These are phyloP conservation scores for Amaurobius ferox DNA, from an alignment of 2,888 invertebrate genomes.

Conservation along the genomic window DNA sequence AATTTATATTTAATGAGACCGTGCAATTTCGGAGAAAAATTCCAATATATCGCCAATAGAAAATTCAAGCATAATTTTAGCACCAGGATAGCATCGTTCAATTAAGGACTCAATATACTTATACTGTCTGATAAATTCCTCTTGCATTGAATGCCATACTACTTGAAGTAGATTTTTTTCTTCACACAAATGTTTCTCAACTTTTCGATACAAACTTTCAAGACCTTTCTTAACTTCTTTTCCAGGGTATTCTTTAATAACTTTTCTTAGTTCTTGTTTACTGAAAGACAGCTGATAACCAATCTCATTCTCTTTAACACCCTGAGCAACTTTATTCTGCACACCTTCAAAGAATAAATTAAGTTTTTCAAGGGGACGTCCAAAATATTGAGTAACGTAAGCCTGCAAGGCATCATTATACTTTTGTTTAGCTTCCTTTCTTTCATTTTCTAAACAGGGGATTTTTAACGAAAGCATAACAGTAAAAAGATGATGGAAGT, in stretches of 20 bases:
- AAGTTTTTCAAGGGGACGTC: conserved; percentile 92
- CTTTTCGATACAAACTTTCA: conserved; percentile 91
- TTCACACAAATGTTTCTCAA: conserved; percentile 97
- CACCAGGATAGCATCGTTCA: conserved; percentile 96
- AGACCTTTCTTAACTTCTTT: conserved; percentile 92
- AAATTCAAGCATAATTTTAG: conserved; percentile 95
- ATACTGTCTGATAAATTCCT: conserved; percentile 98
- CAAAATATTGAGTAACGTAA: conserved; percentile 96
- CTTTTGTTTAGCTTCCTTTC: conserved; percentile 92
- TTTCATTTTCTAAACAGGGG: conserved; percentile 88
- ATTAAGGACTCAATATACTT: conserved; percentile 94
- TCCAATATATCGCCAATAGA: conserved; percentile 95
- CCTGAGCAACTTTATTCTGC: conserved; percentile 92
- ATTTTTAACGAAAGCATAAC: conserved; percentile 92
- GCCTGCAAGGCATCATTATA: conserved; percentile 92
- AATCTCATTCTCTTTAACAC: conserved; percentile 97
- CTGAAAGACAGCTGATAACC: conserved; percentile 98
- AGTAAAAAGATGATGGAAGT: conserved; percentile 95
- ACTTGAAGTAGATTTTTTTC: conserved; percentile 96
- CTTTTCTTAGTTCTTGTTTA: conserved; percentile 95
- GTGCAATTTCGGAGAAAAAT: conserved; percentile 98
- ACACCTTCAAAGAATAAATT: conserved; percentile 98
- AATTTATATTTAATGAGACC: conserved; percentile 84
- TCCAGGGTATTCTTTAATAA: conserved; percentile 95
- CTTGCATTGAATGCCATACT: conserved; percentile 99